These are phyloP conservation scores for Paramuricea clavata DNA, from an alignment of 92 coral and sea anemone genomes.

Conservation along the genomic window DNA sequence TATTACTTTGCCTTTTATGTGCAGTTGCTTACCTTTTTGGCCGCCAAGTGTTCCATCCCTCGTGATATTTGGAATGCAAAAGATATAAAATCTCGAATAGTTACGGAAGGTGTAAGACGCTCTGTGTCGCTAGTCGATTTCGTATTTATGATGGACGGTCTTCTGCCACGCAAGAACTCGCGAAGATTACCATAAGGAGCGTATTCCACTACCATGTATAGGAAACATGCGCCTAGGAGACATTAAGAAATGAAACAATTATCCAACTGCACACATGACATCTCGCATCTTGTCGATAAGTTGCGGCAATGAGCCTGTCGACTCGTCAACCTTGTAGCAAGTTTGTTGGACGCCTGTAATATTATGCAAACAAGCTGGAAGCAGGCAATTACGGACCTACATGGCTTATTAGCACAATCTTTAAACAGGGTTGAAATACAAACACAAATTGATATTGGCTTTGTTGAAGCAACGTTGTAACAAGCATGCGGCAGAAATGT, in stretches of 20 bases:
- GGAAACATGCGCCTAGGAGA: conserved; percentile 70
- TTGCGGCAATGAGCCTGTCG: background rate
- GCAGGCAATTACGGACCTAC: no score
- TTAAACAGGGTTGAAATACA: no score
- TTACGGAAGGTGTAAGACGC: conserved; percentile 72
- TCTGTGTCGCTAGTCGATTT: conserved; percentile 36
- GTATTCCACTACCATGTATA: conserved; percentile 91
- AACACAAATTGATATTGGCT: no score
- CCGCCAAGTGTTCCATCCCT: conserved; percentile 92
- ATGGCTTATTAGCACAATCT: no score
- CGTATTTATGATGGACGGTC: conserved; percentile 84
- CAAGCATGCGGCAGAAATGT: no score
- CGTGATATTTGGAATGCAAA: conserved; percentile 93
- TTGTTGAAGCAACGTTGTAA: no score
- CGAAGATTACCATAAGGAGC: conserved; percentile 97
- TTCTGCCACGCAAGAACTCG: conserved; percentile 89
- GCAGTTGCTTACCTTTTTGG: conserved; percentile 77
- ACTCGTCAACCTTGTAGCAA: no score
- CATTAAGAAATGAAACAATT: background rate
- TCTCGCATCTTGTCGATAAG: no score
- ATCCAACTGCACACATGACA: no score
- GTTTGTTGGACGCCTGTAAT: no score
- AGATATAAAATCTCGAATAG: conserved; percentile 92
- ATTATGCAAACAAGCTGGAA: no score
- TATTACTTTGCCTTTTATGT: no score